These are phyloP conservation scores for Tetraneura akinire DNA, from an alignment of 1,140 invertebrate species.

Conservation along the genomic window DNA sequence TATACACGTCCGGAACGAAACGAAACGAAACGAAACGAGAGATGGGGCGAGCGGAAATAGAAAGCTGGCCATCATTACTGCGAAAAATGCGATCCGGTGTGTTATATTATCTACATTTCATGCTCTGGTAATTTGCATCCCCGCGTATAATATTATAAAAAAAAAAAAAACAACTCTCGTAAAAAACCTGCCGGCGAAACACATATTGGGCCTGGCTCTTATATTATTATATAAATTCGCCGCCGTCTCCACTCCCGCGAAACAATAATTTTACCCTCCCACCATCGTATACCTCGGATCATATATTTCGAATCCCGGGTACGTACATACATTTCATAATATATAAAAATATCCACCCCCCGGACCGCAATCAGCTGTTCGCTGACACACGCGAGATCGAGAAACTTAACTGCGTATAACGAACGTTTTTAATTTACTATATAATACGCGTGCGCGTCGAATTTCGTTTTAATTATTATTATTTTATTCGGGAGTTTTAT, in stretches of 20 bases:
- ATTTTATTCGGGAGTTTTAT: neutral
- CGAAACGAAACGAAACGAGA: neutral
- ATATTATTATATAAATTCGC: too few species aligned
- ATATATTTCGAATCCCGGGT: neutral
- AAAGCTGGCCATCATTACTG: conserved; percentile 25
- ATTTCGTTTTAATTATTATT: conserved; percentile 27
- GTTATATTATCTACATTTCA: conserved; percentile 39
- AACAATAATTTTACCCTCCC: too few species aligned
- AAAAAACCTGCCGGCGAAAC: conserved; percentile 23
- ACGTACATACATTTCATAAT: too few species aligned
- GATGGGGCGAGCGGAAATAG: neutral
- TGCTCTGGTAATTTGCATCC: conserved; percentile 49
- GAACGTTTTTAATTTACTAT: neutral
- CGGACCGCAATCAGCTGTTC: neutral
- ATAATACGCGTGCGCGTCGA: neutral
- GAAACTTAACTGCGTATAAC: neutral
- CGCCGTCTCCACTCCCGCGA: neutral
- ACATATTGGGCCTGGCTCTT: conserved; percentile 38
- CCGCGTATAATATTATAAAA: too few species aligned
- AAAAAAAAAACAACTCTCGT: too few species aligned
- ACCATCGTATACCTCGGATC: neutral
- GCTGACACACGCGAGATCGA: neutral
- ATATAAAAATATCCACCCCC: too few species aligned
- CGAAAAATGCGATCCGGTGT: conserved; percentile 15
- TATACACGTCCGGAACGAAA: conserved; percentile 10